These are phyloP conservation scores for Cyclargus thomasi DNA, from an alignment of 1,140 invertebrate genomes.

Conservation along the genomic window DNA sequence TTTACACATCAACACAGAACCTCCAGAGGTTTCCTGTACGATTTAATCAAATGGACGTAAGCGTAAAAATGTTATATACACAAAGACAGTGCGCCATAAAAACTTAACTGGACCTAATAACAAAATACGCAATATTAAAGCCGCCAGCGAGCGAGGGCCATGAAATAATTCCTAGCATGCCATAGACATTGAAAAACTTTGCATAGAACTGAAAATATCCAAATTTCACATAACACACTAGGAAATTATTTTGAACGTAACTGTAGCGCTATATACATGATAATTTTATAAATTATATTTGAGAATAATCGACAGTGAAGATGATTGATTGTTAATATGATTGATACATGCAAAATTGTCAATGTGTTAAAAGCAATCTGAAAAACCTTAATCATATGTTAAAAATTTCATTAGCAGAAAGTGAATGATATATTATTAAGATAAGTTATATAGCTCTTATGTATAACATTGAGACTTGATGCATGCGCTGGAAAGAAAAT, in stretches of 20 bases:
- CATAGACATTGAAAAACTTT: neutral
- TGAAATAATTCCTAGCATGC: neutral
- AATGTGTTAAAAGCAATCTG: no score
- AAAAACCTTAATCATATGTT: no score
- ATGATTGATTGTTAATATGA: no score
- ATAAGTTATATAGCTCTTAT: no score
- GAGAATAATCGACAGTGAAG: no score
- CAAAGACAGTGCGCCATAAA: neutral
- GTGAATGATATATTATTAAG: no score
- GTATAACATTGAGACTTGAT: no score
- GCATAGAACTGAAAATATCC: no score
- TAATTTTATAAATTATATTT: neutral
- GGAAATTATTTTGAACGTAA: neutral
- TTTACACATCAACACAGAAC: neutral
- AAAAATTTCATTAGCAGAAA: no score
- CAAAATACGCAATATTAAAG: neutral
- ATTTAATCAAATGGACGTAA: slow-evolving; percentile 14
- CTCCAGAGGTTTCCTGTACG: slow-evolving; percentile 15
- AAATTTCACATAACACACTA: neutral
- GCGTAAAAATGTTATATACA: slow-evolving; percentile 19
- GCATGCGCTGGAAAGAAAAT: no score
- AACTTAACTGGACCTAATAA: neutral
- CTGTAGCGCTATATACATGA: neutral
- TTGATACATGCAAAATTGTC: no score
- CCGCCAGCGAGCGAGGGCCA: neutral